phyloP scores from a whole-genome alignment of 1,140 invertebrate species.

The Drosophila guanche region DNA sequence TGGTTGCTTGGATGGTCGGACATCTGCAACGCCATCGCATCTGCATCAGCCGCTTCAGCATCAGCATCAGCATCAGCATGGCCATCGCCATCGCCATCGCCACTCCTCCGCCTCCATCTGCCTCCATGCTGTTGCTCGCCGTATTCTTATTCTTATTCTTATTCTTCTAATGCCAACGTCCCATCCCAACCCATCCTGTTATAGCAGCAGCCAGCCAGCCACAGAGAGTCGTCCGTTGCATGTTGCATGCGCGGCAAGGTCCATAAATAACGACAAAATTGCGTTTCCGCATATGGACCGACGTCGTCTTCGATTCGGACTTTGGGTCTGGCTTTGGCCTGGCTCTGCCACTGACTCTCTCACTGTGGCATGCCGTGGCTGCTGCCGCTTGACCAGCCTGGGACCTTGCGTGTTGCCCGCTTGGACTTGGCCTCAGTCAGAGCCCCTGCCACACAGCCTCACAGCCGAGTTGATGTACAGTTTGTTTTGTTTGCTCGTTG shows the following conservation, averaged over 20 bases:
- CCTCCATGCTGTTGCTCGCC: background rate
- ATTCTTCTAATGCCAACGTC: constrained; percentile 59
- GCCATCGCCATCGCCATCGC: constrained; percentile 1
- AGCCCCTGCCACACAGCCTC: constrained; percentile 26
- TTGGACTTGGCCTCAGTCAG: constrained; percentile 41
- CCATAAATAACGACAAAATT: constrained; percentile 83
- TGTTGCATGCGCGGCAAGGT: constrained; percentile 78
- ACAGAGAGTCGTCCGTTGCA: constrained; percentile 41
- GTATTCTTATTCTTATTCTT: background rate
- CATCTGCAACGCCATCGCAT: constrained; percentile 57
- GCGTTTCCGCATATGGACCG: constrained; percentile 80
- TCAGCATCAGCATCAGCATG: constrained; percentile 13
- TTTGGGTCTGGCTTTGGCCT: constrained; percentile 17
- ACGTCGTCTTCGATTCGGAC: constrained; percentile 38
- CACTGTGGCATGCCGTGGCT: constrained; percentile 27
- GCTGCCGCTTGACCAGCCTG: constrained; percentile 18
- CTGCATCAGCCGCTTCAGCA: constrained; percentile 60
- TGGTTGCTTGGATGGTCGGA: constrained; percentile 33
- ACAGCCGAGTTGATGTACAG: constrained; percentile 57
- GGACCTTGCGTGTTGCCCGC: constrained; percentile 36
- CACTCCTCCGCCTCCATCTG: constrained; percentile 1
- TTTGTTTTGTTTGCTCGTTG: constrained; percentile 59
- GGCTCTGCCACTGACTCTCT: constrained; percentile 19
- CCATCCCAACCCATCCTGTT: constrained; percentile 63
- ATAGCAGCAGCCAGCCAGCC: constrained; percentile 48